phyloP scores from a whole-genome alignment of 2,797 vertebrate species.

The Sebastes alutus region DNA sequence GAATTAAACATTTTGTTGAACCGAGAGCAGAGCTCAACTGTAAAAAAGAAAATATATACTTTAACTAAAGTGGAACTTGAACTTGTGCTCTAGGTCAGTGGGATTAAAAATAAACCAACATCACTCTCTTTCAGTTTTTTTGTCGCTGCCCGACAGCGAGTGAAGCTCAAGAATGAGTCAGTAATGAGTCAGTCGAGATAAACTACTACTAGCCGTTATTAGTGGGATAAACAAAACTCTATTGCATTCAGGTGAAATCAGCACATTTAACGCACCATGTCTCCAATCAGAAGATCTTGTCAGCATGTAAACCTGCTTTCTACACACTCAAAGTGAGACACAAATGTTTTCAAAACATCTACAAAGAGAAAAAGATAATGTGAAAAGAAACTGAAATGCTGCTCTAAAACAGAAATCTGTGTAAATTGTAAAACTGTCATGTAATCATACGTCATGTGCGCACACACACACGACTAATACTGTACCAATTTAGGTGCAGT shows the following conservation, averaged over 20 bases:
- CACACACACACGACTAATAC: slow-evolving; percentile 51
- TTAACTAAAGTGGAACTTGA: slow-evolving; percentile 3
- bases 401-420: not conserved
- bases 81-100: slow-evolving; percentile 17
- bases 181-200: slow-evolving; percentile 2
- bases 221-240: slow-evolving; percentile 28
- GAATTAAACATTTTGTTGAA: slow-evolving; percentile 29
- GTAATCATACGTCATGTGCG: not conserved
- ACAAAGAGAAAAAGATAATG: slow-evolving; percentile 1
- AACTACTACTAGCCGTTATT: slow-evolving; percentile 23
- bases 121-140: slow-evolving; percentile 2
- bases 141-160: slow-evolving; percentile 10
- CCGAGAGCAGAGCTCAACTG: not conserved
- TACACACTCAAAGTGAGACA: not conserved
- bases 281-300: not conserved
- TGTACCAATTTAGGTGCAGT: slow-evolving; percentile 32
- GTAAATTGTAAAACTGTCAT: slow-evolving; percentile 16
- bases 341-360: not conserved
- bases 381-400: slow-evolving; percentile 7
- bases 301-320: slow-evolving; percentile 8
- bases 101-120: not conserved
- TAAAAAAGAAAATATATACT: not conserved
- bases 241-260: slow-evolving; percentile 19
- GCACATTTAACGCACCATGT: not conserved
- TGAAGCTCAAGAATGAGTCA: slow-evolving; percentile 17